phyloP scores from a whole-genome alignment of 2,113 vertebrate genomes.

The Reinhardtius hippoglossoides region DNA sequence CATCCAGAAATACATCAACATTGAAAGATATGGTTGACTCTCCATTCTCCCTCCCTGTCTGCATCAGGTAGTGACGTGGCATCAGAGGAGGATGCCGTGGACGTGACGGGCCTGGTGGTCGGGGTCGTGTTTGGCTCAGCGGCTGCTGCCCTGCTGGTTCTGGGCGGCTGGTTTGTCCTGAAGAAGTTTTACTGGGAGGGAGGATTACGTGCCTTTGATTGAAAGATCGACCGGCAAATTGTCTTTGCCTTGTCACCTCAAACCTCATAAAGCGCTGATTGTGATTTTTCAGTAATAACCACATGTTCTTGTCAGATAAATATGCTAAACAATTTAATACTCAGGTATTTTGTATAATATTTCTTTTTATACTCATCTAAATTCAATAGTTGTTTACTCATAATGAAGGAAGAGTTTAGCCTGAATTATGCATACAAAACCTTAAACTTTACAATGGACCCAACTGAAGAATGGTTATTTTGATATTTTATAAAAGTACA shows the following conservation, averaged over 20 bases:
- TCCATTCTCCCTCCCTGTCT: not conserved
- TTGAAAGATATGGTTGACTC: not conserved
- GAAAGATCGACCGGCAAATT: slow-evolving; percentile 5
- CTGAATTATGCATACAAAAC: not conserved
- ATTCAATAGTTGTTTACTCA: not conserved
- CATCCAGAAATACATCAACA: not conserved
- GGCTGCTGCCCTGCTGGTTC: slow-evolving; percentile 60
- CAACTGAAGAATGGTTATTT: not conserved
- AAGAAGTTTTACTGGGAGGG: slow-evolving; percentile 67
- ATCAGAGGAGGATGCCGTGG: not conserved
- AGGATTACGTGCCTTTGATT: slow-evolving; percentile 40
- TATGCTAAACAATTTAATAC: not conserved
- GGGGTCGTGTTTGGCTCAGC: slow-evolving; percentile 72
- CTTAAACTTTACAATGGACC: not conserved
- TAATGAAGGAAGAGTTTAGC: slow-evolving; percentile 18
- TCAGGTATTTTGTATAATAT: not conserved
- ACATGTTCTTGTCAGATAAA: not conserved
- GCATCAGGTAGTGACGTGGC: slow-evolving; percentile 40
- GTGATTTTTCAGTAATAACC: not conserved
- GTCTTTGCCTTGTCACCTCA: not conserved
- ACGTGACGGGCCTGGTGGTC: slow-evolving; percentile 65
- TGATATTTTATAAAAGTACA: not conserved
- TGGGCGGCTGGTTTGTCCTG: slow-evolving; percentile 76
- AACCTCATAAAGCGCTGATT: not conserved
- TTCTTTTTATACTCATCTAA: not conserved